Base-by-base conservation (phyloP, 1,140 invertebrate species). In the Tenebrio molitor region DNA sequence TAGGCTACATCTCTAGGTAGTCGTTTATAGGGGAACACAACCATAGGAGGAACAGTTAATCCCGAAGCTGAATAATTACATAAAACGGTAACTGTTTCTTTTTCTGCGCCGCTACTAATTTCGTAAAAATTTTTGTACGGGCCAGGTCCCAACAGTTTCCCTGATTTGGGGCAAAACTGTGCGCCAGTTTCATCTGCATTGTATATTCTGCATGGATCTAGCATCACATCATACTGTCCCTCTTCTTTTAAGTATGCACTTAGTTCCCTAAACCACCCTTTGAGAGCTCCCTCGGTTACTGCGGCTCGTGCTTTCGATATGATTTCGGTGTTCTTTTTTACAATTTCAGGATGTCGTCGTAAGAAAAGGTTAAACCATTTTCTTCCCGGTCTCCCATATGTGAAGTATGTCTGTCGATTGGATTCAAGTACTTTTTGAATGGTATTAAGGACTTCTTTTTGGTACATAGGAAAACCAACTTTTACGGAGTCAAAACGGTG, bases 151-250 rank as follows among this genome's bases (percentile, higher is more conserved):
- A 62, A 17, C 4, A 62, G 15, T 25, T 19, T 19, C 19, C 53
- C 53, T 62, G 53, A 5, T 25, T 62, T 62, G 6, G 21, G 15
- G 7, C 53, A 16, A 12, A 25, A 19, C 12, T 25, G 15, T 25
- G 19, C 21, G 6, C 53, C 16, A 23, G 53, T 66, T 36, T 66
- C 63, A 36, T 66, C 33, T 12, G 63, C 63, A 19, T 66, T 66
- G 16, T 41, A 66, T 15, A 66, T 66, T 5, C 63, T 3, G 6
- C 1, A 2, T 16, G 33, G 33, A 66, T 66, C 33, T n/a, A 10
- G 10, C 7, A 50, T 34, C 10, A 46, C 19, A 17, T 62, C 53
- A 5, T 19, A 3, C 7, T 4, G 3, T 12, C 21, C 12, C 19
- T 62, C 53, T 12, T 6, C 19, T 62, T 25, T 2, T 29, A 44